Base-by-base conservation (phyloP, 2,797 vertebrate genomes). In the Notoglanidium macrostoma region DNA sequence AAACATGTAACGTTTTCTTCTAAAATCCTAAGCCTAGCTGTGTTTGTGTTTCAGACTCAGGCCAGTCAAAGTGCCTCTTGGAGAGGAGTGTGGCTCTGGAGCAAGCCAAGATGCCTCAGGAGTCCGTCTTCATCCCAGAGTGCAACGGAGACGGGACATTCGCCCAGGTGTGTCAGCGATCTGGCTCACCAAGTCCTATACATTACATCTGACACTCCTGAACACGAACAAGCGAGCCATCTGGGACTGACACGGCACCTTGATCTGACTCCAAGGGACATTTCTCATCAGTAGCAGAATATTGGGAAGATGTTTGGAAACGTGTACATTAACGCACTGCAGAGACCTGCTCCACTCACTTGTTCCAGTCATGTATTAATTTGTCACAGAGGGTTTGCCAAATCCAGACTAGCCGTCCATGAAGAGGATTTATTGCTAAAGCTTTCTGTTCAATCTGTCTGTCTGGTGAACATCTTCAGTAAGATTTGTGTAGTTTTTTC, bases 111-210 rank as follows among this genome's bases (percentile, higher is more conserved):
- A 97, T 96, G 89, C 97, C 98, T 7, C 98, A 97, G 93, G 98
- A 98, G 94, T 96, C 97, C 54, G 97, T 97, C 89, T 99, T 99
- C 90, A 95, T 99, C 93, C 98, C 98, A 6, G 97, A 99, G 92
- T 99, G 98, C 94, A 96, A 95, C 0, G 98, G 99, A 85, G 98
- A 99, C n/a, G 98, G 98, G 88, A 97, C 98, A 5, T 99, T 98
- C 85, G 96, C 97, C 7, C 98, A 99, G 97, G 98, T 96, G 82
- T 54, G 93, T 90, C 65, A 88, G 80, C 59, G 11, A 85, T 79
- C 32, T 29, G 55, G 67, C 40, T 51, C 46, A 17, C 80, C 61
- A 32, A 21, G 54, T 61, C 73, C 85, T 68, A 87, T 86, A 84
- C 67, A 68, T 84, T 87, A 87, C 10, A 57, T 81, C 61, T 87